phyloP scores from a whole-genome alignment of 2,888 invertebrate species.

The Aethes cnicana region DNA sequence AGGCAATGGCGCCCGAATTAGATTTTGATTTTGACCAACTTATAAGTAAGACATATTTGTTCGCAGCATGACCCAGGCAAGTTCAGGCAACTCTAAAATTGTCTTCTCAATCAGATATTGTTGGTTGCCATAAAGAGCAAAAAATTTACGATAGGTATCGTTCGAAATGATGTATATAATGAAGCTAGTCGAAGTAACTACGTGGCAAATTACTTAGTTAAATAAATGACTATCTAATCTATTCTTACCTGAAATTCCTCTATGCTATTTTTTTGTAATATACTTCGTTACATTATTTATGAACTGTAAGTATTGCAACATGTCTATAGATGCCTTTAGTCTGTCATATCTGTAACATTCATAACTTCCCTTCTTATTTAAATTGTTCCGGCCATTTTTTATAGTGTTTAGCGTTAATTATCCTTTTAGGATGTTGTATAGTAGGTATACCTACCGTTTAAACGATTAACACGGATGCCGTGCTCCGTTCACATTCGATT shows the following conservation, averaged over 20 bases:
- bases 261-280: slow-evolving; percentile 20
- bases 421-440: slow-evolving; percentile 35
- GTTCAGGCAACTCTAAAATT: slow-evolving; percentile 1
- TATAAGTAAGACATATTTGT: slow-evolving; percentile 17
- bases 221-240: slow-evolving; percentile 5
- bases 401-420: slow-evolving; percentile 63
- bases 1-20: slow-evolving; percentile 13
- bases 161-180: not conserved
- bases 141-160: not conserved
- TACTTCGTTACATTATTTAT: slow-evolving; percentile 22
- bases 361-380: slow-evolving; percentile 55
- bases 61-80: not conserved
- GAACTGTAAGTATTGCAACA: slow-evolving; percentile 21
- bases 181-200: not conserved
- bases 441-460: slow-evolving; percentile 35
- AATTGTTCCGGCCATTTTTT: slow-evolving; percentile 79
- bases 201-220: slow-evolving; percentile 3
- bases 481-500: no score
- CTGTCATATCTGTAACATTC: slow-evolving; percentile 27
- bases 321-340: slow-evolving; percentile 29
- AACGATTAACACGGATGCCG: no score
- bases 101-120: slow-evolving; percentile 2
- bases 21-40: slow-evolving; percentile 28
- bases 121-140: slow-evolving; percentile 12
- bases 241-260: slow-evolving; percentile 17